These are phyloP conservation scores for Pempheris klunzingeri DNA, from an alignment of 2,797 vertebrate species.

Conservation along the genomic window DNA sequence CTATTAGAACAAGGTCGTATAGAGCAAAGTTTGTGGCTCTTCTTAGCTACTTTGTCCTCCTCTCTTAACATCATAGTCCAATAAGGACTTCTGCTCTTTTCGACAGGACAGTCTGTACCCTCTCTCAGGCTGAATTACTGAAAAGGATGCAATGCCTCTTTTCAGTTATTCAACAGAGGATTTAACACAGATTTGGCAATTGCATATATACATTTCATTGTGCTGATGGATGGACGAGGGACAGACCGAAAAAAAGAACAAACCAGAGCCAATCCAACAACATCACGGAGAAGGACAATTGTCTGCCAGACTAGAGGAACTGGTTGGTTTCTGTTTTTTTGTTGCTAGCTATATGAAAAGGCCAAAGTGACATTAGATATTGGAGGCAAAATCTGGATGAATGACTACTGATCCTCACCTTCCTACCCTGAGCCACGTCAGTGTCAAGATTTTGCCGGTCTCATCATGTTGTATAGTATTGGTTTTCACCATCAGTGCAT, in stretches of 20 bases:
- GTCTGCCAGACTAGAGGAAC: not conserved
- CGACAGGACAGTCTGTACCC: not conserved
- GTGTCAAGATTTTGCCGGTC: conserved; percentile 28
- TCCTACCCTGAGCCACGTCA: conserved; percentile 39
- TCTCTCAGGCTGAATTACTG: not conserved
- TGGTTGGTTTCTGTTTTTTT: conserved; percentile 16
- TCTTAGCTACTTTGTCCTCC: not conserved
- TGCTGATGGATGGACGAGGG: conserved; percentile 6
- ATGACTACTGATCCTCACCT: conserved; percentile 62
- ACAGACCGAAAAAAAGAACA: conserved; percentile 3
- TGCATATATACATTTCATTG: not conserved
- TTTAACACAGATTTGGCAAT: conserved; percentile 6
- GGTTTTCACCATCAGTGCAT: conserved; percentile 59
- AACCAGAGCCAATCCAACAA: not conserved
- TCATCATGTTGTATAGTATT: conserved; percentile 29
- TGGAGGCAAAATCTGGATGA: conserved; percentile 49
- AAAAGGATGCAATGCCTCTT: not conserved
- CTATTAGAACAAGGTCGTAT: not conserved
- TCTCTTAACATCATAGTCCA: not conserved
- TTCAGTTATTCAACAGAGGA: not conserved
- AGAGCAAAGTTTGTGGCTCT: not conserved
- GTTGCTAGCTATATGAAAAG: conserved; percentile 26
- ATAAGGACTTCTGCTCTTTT: not conserved
- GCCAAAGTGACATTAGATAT: conserved; percentile 53
- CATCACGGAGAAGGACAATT: conserved; percentile 4